Evolutionary conservation across 2,113 vertebrate genomes (phyloP).

Genomic region (Egretta garzetta): DNA sequence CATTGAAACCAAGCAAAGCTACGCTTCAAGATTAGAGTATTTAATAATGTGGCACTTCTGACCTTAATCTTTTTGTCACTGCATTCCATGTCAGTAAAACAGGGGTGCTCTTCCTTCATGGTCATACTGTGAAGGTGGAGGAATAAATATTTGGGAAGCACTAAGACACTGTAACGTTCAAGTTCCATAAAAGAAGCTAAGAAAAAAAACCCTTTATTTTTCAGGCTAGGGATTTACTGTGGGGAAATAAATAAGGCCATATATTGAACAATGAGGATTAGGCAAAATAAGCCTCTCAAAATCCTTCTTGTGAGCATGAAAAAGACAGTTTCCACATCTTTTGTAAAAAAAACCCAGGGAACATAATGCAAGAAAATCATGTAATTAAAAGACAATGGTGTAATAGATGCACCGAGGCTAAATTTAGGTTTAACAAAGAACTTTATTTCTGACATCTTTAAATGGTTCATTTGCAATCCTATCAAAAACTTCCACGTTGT

Average conservation of each 20-base stretch:
- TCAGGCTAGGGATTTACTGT: neutral
- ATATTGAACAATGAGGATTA: neutral
- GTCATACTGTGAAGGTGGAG: neutral
- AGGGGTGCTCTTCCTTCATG: neutral
- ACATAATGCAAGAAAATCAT: neutral
- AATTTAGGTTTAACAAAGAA: neutral
- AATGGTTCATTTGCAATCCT: neutral
- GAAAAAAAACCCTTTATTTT: constrained; percentile 9
- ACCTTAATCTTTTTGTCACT: neutral
- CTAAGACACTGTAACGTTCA: neutral
- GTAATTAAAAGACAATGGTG: neutral
- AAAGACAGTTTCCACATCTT: neutral
- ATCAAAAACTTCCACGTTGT: neutral
- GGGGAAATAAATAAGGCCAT: neutral
- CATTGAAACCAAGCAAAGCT: neutral
- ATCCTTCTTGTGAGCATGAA: neutral
- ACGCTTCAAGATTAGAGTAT: neutral
- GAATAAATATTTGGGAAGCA: neutral
- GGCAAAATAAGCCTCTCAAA: neutral
- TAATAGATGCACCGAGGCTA: neutral
- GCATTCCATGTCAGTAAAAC: neutral
- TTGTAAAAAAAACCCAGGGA: neutral
- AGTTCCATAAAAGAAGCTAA: neutral
- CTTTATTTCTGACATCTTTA: neutral
- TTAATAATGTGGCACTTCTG: neutral